Percentiles rank a stretch among this genome's conserved stretches.
These are phyloP conservation scores for Trypoxylon attenuatum DNA, from an alignment of 2,888 invertebrate species.

Conservation along the genomic window DNA sequence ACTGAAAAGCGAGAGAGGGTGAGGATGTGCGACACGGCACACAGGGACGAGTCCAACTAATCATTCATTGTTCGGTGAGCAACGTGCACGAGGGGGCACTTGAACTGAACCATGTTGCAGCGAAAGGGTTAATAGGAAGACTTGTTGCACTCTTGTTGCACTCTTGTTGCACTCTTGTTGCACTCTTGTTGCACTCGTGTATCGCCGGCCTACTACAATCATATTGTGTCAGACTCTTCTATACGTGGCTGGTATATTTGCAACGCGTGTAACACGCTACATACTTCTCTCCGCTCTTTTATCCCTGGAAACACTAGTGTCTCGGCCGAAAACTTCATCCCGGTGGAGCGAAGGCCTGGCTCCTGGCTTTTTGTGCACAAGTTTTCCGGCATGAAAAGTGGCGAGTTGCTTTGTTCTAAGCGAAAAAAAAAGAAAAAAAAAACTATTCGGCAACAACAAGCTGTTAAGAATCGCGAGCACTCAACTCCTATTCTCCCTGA, in stretches of 20 bases:
- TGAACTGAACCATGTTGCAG: slow-evolving; percentile 13
- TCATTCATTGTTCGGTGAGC: not conserved
- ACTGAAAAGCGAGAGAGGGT: no score
- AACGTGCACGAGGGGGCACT: not conserved
- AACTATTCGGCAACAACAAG: no score
- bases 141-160: slow-evolving; percentile 50
- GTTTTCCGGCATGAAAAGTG: no score
- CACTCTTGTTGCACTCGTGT: slow-evolving; percentile 18
- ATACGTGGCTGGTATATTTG: not conserved
- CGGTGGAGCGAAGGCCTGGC: no score
- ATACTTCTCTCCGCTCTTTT: not conserved
- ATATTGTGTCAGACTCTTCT: slow-evolving; percentile 6
- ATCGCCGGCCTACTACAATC: slow-evolving; percentile 8
- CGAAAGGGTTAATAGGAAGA: slow-evolving; percentile 50
- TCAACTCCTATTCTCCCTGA: no score
- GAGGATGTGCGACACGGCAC: no score
- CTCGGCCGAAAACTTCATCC: no score
- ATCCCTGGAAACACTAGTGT: no score
- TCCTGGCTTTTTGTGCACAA: no score
- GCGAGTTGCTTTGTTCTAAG: no score
- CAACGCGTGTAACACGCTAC: not conserved
- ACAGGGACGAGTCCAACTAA: not conserved
- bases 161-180: slow-evolving; percentile 1
- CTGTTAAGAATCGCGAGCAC: no score
- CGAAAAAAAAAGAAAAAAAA: no score